Conservation (phyloP, 2,888 invertebrate species). For the Diarsia mendica region DNA sequence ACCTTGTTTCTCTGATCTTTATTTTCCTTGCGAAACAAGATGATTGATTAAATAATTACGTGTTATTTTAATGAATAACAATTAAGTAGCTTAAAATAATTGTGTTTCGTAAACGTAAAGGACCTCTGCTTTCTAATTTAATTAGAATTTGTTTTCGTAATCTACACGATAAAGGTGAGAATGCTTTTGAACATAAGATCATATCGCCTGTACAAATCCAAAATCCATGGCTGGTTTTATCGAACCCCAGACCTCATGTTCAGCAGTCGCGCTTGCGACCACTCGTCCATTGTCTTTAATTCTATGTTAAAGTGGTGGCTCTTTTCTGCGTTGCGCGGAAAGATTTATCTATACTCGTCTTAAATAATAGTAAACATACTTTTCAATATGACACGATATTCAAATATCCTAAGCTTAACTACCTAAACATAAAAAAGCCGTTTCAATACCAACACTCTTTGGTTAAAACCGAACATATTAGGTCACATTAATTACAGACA, state of each 20-base stretch:
- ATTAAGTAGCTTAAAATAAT: background rate
- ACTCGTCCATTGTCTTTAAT: too few relatives aligned
- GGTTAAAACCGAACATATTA: background rate
- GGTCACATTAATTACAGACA: constrained; percentile 37
- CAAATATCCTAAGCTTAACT: background rate
- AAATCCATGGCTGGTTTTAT: too few relatives aligned
- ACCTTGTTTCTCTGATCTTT: constrained; percentile 36
- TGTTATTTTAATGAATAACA: background rate
- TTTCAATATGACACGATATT: background rate
- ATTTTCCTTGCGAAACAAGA: constrained; percentile 21
- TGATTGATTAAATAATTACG: constrained; percentile 1
- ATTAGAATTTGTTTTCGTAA: background rate
- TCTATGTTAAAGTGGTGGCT: too few relatives aligned
- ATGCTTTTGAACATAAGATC: too few relatives aligned
- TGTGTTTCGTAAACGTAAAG: background rate
- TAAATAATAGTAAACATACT: background rate
- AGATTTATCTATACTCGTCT: too few relatives aligned
- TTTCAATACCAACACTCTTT: background rate
- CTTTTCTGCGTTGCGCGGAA: too few relatives aligned
- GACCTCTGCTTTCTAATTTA: background rate
- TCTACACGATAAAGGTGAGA: too few relatives aligned
- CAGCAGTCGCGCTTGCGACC: too few relatives aligned
- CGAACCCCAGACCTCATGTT: too few relatives aligned
- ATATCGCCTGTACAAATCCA: too few relatives aligned
- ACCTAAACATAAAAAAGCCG: background rate